Base-by-base conservation (phyloP, 2,113 vertebrate genomes). In the Nasalis larvatus region DNA sequence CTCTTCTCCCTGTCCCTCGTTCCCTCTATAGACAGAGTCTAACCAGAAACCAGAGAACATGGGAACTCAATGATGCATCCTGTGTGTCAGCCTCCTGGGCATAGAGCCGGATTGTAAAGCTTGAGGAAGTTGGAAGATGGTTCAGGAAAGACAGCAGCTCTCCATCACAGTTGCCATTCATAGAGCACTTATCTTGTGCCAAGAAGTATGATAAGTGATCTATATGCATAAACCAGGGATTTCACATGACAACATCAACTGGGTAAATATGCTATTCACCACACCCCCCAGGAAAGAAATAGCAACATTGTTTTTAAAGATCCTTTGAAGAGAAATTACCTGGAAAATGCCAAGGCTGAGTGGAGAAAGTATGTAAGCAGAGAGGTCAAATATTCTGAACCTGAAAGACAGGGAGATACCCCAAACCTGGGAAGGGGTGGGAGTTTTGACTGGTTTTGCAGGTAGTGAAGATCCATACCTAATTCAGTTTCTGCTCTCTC, bases 401-500 rank as follows among this genome's bases (percentile, higher is more conserved):
- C 11, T 4, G 2, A 69, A 11, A n/a, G 37, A 85, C 0, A 11
- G 2, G 7, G 30, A 8, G 1, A 11, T 10, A 20, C 3, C 7
- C 30, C 4, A 69, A 58, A n/a, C 27, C 52, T 74, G 49, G 13
- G 13, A 42, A 42, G 10, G 1, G 4, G 8, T 37, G 6, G 18
- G 3, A 37, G 10, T 54, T 73, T 90, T 21, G 47, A 30, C 45
- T 49, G 35, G 35, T 47, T 95, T 95, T 52, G 13, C 17, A 63
- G 56, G 49, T 45, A 71, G 27, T 14, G 32, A 86, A 56, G 14
- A 71, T 40, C 3, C 4, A 30, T 3, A n/a, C 47, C 0, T 47
- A 85, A 30, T 23, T 52, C 20, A 18, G 27, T 49, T 63, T 71
- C 37, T 56, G 12, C 37, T 94, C 35, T 73, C n/a, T 85, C 63